These are phyloP conservation scores for Cirrhinus molitorella DNA, from an alignment of 2,797 vertebrate genomes.

Conservation along the genomic window DNA sequence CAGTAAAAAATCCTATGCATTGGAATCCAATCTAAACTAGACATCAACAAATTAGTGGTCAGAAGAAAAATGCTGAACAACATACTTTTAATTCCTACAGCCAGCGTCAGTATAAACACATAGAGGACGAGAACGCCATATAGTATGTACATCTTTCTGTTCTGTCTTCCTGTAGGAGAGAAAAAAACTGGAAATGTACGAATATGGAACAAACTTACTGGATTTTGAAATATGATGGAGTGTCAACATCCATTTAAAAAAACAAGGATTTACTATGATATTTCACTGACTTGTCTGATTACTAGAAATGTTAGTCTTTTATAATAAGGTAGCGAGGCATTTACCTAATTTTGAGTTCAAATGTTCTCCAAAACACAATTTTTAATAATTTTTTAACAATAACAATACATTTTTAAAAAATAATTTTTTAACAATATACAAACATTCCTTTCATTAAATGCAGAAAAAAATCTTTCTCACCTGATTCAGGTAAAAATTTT, in stretches of 20 bases:
- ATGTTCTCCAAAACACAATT: background rate
- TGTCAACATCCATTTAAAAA: background rate
- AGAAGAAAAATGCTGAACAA: background rate
- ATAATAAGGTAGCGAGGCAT: no score
- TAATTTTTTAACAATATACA: no score
- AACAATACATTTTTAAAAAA: no score
- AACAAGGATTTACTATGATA: background rate
- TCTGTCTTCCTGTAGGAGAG: slow-evolving; percentile 64
- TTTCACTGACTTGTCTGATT: background rate
- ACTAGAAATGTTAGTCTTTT: background rate
- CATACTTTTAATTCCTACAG: slow-evolving; percentile 76
- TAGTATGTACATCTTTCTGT: slow-evolving; percentile 61
- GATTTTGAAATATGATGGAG: background rate
- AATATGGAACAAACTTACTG: background rate
- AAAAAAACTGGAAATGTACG: background rate
- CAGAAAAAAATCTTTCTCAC: slow-evolving; percentile 17
- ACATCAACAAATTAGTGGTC: background rate
- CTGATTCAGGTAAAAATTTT: background rate
- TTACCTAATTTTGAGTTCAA: background rate
- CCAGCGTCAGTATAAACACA: slow-evolving; percentile 71
- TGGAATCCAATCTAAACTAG: background rate
- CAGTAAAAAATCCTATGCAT: background rate
- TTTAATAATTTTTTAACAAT: no score
- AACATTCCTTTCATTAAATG: background rate
- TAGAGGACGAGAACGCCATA: slow-evolving; percentile 70